Evolutionary conservation across 2,797 vertebrate genomes (phyloP).

Genomic region (Poecilia wingei): DNA sequence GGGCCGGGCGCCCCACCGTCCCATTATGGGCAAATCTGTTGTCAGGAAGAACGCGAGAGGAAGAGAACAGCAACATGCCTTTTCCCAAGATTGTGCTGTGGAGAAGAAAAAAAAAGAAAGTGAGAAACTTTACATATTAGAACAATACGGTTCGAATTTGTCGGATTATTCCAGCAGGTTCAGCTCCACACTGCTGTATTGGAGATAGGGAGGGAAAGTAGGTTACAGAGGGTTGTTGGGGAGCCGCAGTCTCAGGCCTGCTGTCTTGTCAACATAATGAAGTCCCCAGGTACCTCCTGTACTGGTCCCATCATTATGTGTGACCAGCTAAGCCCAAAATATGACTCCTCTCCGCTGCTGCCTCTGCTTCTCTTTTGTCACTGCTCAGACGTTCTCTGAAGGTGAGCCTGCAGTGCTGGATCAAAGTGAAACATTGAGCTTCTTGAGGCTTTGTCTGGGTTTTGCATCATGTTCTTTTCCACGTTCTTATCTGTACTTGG

Average conservation of each 20-base stretch:
- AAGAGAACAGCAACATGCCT: constrained; percentile 5
- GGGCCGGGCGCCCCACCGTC: constrained; percentile 33
- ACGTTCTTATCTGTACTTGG: background rate
- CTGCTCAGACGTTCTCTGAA: constrained; percentile 21
- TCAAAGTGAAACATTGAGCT: constrained; percentile 6
- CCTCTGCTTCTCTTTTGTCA: constrained; percentile 54
- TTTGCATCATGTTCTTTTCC: background rate
- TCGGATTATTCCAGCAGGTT: constrained; percentile 4
- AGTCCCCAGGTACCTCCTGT: constrained; percentile 77
- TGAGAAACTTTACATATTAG: constrained; percentile 8
- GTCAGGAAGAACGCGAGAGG: constrained; percentile 42
- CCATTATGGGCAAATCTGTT: constrained; percentile 51
- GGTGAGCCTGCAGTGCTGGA: constrained; percentile 12
- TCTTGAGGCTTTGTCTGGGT: background rate
- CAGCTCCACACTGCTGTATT: constrained; percentile 15
- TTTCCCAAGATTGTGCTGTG: constrained; percentile 11
- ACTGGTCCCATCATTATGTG: constrained; percentile 69
- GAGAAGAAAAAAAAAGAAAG: background rate
- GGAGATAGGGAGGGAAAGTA: constrained; percentile 26
- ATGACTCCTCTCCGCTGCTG: constrained; percentile 51
- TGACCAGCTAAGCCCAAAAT: constrained; percentile 64
- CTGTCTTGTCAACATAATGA: constrained; percentile 75
- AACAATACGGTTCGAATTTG: constrained; percentile 6
- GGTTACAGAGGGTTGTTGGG: constrained; percentile 30
- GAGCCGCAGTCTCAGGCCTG: constrained; percentile 46